phyloP scores from a whole-genome alignment of 2,113 vertebrate genomes.

The Mungos mungo region DNA sequence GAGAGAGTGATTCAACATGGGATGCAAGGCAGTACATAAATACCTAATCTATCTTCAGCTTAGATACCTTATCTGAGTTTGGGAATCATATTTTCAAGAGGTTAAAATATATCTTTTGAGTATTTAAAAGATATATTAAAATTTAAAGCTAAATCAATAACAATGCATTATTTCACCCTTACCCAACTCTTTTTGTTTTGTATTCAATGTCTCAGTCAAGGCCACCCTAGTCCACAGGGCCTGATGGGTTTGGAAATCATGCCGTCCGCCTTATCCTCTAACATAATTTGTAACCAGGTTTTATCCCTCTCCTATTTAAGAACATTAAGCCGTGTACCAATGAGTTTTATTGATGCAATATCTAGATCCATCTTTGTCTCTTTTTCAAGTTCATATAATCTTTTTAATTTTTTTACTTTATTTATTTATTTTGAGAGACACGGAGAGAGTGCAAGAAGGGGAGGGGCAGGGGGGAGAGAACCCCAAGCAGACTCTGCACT shows the following conservation, averaged over 20 bases:
- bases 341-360: not conserved
- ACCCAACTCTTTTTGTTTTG: not conserved
- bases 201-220: not conserved
- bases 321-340: not conserved
- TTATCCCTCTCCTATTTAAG: not conserved
- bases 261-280: not conserved
- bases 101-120: not conserved
- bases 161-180: not conserved
- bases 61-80: not conserved
- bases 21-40: not conserved
- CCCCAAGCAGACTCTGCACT: no score
- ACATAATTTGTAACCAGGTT: not conserved
- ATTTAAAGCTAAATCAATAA: not conserved
- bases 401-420: not conserved
- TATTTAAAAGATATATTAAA: not conserved
- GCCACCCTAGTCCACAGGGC: not conserved
- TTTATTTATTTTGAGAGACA: no score
- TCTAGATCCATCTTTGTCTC: not conserved
- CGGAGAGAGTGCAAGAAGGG: no score
- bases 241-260: not conserved
- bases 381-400: not conserved
- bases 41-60: not conserved
- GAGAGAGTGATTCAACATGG: not conserved
- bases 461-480: no score
- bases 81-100: not conserved